These are phyloP conservation scores for Aplodontia rufa DNA, from an alignment of 2,113 vertebrate species.

Conservation along the genomic window DNA sequence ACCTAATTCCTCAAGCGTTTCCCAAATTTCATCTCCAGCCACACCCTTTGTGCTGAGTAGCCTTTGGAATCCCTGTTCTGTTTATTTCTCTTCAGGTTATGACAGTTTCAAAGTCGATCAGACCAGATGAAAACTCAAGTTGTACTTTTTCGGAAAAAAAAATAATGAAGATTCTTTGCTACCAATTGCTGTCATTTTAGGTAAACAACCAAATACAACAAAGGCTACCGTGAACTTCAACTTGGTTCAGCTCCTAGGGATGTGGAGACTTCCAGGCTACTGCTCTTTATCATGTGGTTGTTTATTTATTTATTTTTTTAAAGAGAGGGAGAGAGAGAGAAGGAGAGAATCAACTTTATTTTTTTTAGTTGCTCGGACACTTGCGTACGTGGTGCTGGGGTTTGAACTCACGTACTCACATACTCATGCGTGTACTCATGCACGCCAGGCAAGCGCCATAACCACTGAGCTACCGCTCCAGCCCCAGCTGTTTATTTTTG, in stretches of 20 bases:
- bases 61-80: neutral
- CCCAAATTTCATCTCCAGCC: neutral
- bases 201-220: neutral
- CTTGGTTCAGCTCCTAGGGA: neutral
- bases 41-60: neutral
- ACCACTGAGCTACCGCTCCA: too few relatives aligned
- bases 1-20: neutral
- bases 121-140: neutral
- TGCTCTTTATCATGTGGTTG: neutral
- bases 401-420: too few relatives aligned
- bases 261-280: conserved; percentile 14
- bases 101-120: neutral
- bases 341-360: too few relatives aligned
- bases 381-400: too few relatives aligned
- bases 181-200: neutral
- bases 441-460: too few relatives aligned
- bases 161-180: neutral
- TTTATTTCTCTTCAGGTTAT: neutral
- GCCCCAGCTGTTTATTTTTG: too few relatives aligned
- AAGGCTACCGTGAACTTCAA: neutral
- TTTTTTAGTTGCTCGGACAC: too few relatives aligned
- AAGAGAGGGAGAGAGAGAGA: too few relatives aligned
- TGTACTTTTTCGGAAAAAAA: neutral
- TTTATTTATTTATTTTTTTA: too few relatives aligned
- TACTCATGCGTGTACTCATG: too few relatives aligned